Conservation (phyloP, 2,888 invertebrate genomes). For the Eurois occulta region DNA sequence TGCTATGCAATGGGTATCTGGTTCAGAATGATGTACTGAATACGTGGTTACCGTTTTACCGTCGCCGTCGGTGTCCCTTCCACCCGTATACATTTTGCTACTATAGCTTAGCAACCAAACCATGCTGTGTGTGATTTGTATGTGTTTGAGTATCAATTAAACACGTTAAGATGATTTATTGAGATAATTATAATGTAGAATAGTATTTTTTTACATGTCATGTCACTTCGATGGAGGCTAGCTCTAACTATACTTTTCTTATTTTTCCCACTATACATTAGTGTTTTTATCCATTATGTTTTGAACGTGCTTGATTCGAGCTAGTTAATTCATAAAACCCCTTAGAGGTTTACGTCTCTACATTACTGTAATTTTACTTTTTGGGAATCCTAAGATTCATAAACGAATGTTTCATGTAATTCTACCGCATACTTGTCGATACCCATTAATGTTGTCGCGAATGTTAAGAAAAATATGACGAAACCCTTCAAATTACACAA, state of each 20-base stretch:
- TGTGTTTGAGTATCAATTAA: no score
- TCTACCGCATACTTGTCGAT: background rate
- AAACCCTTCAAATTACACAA: conserved; percentile 39
- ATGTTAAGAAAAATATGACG: background rate
- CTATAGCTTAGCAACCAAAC: no score
- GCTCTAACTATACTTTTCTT: background rate
- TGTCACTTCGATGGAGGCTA: no score
- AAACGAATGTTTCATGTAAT: background rate
- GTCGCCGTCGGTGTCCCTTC: no score
- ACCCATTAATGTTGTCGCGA: background rate
- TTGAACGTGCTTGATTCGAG: background rate
- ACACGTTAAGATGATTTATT: no score
- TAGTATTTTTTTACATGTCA: no score
- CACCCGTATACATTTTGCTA: no score
- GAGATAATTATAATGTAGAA: no score
- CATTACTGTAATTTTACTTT: background rate
- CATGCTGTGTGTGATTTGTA: no score
- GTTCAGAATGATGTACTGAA: no score
- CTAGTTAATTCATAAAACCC: background rate
- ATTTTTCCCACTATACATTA: background rate
- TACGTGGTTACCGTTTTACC: no score
- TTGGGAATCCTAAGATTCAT: background rate
- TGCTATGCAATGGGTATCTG: no score
- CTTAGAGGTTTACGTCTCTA: background rate
- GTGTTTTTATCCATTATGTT: background rate